A percentile compares a stretch with the other conserved stretches of the same genome.
Conservation (phyloP, 2,113 vertebrate genomes). For the Trematomus loennbergii region DNA sequence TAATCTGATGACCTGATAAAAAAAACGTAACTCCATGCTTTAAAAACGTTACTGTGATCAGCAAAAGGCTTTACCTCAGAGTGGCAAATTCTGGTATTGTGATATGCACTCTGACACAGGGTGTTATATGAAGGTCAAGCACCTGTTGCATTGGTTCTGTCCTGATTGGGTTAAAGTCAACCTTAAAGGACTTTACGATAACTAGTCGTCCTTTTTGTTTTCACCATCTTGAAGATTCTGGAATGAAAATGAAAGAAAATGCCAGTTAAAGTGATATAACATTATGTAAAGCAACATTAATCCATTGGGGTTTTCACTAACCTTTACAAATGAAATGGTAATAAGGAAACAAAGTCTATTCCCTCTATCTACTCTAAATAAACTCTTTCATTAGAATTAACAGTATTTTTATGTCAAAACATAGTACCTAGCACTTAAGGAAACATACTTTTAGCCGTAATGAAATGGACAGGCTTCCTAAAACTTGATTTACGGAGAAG, state of each 20-base stretch:
- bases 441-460: not conserved
- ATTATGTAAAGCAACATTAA: not conserved
- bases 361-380: no score
- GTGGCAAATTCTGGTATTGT: not conserved
- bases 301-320: not conserved
- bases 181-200: not conserved
- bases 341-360: no score
- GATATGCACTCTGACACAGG: slow-evolving; percentile 7
- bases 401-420: not conserved
- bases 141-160: slow-evolving; percentile 8
- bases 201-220: slow-evolving; percentile 76
- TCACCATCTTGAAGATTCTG: slow-evolving; percentile 70
- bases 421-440: not conserved
- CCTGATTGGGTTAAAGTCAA: not conserved
- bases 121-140: slow-evolving; percentile 7
- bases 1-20: not conserved
- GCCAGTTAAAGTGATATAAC: not conserved
- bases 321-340: not conserved
- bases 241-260: slow-evolving; percentile 2
- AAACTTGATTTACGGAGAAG: not conserved
- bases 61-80: not conserved
- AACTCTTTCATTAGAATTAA: not conserved
- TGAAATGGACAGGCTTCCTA: not conserved
- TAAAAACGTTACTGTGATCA: slow-evolving; percentile 13
- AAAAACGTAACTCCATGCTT: not conserved